A percentile compares a stretch with the other conserved stretches of the same genome.
Conservation (phyloP, 2,797 vertebrate genomes). For the Neoniphon sammara region DNA sequence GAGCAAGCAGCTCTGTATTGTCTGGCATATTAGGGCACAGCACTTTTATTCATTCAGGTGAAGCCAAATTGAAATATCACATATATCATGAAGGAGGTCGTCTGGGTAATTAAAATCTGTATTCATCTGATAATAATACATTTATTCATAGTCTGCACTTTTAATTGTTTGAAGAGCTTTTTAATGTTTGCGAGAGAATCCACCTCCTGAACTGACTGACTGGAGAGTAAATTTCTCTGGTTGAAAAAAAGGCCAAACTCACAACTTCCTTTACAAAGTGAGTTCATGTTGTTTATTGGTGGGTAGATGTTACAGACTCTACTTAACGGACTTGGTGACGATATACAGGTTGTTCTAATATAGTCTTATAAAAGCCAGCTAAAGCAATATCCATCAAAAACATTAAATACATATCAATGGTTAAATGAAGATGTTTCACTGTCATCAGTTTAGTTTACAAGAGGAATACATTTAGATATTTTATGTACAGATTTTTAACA, state of each 20-base stretch:
- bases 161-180: background rate
- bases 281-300: slow-evolving; percentile 23
- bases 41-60: no score
- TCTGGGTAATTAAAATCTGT: background rate
- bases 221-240: background rate
- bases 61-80: no score
- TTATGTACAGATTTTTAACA: background rate
- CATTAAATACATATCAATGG: slow-evolving; percentile 2
- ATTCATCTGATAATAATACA: background rate
- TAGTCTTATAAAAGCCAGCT: slow-evolving; percentile 6
- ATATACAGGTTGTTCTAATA: slow-evolving; percentile 32
- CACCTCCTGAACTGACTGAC: background rate
- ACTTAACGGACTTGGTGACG: background rate
- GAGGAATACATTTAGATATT: slow-evolving; percentile 4
- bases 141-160: background rate
- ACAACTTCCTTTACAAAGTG: slow-evolving; percentile 17
- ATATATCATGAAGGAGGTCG: no score
- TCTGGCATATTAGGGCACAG: no score
- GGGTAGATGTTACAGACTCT: slow-evolving; percentile 9
- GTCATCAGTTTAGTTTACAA: slow-evolving; percentile 27
- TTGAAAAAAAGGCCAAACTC: slow-evolving; percentile 13
- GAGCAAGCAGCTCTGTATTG: no score
- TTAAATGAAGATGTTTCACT: slow-evolving; percentile 2
- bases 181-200: background rate
- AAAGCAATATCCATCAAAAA: slow-evolving; percentile 12